Percentiles rank a stretch among this genome's conserved stretches.
Evolutionary conservation across 2,888 invertebrate species (phyloP).

Genomic region (Ophion ventricosus): DNA sequence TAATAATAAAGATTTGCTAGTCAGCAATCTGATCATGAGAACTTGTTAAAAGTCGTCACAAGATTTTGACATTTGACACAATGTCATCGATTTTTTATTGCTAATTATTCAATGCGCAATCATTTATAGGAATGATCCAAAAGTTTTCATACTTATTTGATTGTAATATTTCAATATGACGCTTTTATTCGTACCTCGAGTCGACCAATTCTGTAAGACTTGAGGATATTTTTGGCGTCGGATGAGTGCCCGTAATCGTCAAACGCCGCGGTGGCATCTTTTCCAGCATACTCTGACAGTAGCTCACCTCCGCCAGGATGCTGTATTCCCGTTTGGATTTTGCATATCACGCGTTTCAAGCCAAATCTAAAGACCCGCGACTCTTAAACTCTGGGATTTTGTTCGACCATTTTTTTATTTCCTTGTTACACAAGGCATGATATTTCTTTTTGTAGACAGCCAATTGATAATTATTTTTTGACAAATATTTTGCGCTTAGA

Average conservation of each 20-base stretch:
- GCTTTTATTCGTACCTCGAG: conserved; percentile 84
- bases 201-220: conserved; percentile 88
- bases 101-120: neutral
- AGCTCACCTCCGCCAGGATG: conserved; percentile 89
- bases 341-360: conserved; percentile 11
- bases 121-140: neutral
- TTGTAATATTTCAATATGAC: neutral
- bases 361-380: conserved; percentile 3
- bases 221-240: conserved; percentile 86
- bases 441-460: neutral
- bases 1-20: neutral
- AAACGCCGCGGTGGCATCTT: conserved; percentile 87
- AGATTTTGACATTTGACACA: neutral
- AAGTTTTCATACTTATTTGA: neutral
- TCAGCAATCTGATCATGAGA: neutral
- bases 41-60: neutral
- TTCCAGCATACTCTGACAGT: conserved; percentile 87
- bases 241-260: conserved; percentile 88
- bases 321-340: conserved; percentile 79
- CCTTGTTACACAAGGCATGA: neutral
- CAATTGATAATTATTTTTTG: neutral
- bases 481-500: neutral
- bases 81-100: neutral
- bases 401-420: neutral
- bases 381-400: neutral